A percentile compares a stretch with the other conserved stretches of the same genome.
phyloP scores from a whole-genome alignment of 2,797 vertebrate species.

The Clarias fuscus region DNA sequence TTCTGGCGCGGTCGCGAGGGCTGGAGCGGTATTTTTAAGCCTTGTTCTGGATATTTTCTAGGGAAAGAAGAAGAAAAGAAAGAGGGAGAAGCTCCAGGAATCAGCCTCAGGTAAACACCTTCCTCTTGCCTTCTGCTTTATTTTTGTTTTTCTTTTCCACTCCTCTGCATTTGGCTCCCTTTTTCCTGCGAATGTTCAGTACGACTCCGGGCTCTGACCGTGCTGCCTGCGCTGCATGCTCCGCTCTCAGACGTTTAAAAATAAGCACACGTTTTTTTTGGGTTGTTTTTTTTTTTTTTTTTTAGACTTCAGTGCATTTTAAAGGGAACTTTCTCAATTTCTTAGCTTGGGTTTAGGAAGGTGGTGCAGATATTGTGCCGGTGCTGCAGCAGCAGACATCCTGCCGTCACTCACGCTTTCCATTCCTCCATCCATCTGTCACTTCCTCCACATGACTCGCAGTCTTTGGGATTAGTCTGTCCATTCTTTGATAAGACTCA shows the following conservation, averaged over 20 bases:
- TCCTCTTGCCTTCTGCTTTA: neutral
- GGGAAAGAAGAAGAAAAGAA: conserved; percentile 99
- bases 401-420: conserved; percentile 18
- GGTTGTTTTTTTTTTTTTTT: neutral
- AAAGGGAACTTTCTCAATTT: neutral
- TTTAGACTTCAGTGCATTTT: conserved; percentile 3
- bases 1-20: neutral
- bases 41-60: conserved; percentile 80
- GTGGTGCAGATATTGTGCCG: neutral
- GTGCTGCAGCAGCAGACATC: conserved; percentile 1
- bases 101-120: conserved; percentile 83
- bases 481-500: conserved; percentile 56
- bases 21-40: conserved; percentile 63
- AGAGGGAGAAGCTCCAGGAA: conserved; percentile 99
- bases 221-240: conserved; percentile 16
- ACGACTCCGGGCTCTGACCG: conserved; percentile 15
- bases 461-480: conserved; percentile 79
- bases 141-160: neutral
- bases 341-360: neutral
- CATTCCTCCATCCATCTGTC: conserved; percentile 48
- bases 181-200: neutral
- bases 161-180: neutral
- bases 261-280: neutral
- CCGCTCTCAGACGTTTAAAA: neutral
- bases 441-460: conserved; percentile 56